Evolutionary conservation across 2,113 vertebrate species (phyloP), one percentile per base, ranked within the genome.

Genomic region (Lepus timidus): DNA sequence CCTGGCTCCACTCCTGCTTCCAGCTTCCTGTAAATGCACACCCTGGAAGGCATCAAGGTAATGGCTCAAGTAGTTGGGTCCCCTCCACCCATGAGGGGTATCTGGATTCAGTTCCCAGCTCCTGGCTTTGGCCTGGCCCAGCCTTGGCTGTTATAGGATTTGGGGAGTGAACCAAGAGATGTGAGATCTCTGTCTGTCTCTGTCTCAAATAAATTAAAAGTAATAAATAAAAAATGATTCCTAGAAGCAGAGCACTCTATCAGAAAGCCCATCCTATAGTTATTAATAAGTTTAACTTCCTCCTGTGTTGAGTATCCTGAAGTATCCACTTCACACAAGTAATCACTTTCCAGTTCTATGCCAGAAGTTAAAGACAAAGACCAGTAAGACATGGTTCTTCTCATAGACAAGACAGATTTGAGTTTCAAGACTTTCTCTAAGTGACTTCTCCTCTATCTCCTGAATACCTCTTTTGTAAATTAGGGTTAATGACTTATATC

Each of bases 241-340:
- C 29, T 22, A 39, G 58, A 81, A 58, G 82, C 12, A 75, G 44
- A 51, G 61, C 3, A 1, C 4, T 65, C 58, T 10, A 58, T 9
- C 11, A 25, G 39, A 23, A 20, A 91, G 27, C 10, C 68, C 14
- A 5, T 49, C 82, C 64, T 83, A 8, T 7, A 12, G 27, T 71
- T 75, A 44, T 20, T 36, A 93, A 49, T 49, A 75, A 94, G 20
- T 6, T 11, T 29, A 25, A 27, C 23, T 6, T 74, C 33, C 85
- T 90, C 55, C 49, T 73, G 10, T 14, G 31, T 58, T 58, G 55
- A 58, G 55, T 58, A 19, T 14, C 55, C 29, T 70, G 64, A 76
- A 88, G 51, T 80, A 90, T 61, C 79, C 36, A 68, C 73, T 88
- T 68, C n/a, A 65, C 58, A 65, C 61, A 90, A 93, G 39, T 13